Conservation (phyloP, 2,797 vertebrate genomes). For the Rhabdophis nuchalis region DNA sequence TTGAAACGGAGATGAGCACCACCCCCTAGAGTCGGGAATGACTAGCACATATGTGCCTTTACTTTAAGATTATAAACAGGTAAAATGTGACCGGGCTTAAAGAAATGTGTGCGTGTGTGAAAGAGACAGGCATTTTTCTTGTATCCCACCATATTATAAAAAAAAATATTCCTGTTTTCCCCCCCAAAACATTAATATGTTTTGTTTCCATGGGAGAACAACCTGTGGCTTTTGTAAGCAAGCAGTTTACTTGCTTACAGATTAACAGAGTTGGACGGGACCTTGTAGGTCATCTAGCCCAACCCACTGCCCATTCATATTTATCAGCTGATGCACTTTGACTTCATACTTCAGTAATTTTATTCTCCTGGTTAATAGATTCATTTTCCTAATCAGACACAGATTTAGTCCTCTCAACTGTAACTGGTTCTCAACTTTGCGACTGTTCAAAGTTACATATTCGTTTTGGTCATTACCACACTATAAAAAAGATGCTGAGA, state of each 20-base stretch:
- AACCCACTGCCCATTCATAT: background rate
- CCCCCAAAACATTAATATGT: background rate
- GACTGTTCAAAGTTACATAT: background rate
- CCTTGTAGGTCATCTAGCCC: too few species aligned
- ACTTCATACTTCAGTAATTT: background rate
- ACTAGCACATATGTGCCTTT: too few species aligned
- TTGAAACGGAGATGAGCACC: too few species aligned
- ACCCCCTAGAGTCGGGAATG: too few species aligned
- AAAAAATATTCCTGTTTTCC: background rate
- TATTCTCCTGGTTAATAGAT: background rate
- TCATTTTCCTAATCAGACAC: background rate
- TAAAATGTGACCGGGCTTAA: background rate
- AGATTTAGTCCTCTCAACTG: background rate
- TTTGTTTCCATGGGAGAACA: background rate
- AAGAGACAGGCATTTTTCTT: background rate
- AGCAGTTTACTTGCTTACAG: too few species aligned
- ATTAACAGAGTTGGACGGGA: too few species aligned
- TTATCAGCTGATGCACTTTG: background rate
- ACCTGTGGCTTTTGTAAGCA: background rate
- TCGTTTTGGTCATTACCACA: too few species aligned
- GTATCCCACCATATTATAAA: background rate
- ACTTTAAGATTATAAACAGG: background rate
- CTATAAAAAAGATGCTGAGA: too few species aligned
- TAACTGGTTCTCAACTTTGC: background rate
- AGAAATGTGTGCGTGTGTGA: background rate